A percentile compares a stretch with the other conserved stretches of the same genome.
These are phyloP conservation scores for Microcaecilia unicolor DNA, from an alignment of 2,797 vertebrate species.

Conservation along the genomic window DNA sequence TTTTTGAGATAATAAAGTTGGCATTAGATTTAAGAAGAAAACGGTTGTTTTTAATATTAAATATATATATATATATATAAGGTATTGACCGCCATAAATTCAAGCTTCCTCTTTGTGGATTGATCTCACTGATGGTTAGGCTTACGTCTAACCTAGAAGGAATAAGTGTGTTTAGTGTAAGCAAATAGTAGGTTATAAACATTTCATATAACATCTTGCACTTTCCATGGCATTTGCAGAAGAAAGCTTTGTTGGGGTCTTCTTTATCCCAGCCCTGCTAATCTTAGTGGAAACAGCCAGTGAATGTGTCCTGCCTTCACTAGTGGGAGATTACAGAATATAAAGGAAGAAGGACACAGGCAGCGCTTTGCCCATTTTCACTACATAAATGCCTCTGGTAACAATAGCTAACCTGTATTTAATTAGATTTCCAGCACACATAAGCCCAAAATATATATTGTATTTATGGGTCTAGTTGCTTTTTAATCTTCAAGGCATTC, in stretches of 20 bases:
- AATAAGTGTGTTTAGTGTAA: constrained; percentile 33
- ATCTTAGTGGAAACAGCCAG: constrained; percentile 8
- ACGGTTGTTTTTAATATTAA: too few species aligned
- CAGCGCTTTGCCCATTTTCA: constrained; percentile 1
- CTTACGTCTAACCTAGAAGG: constrained; percentile 40
- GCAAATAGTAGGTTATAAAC: constrained; percentile 30
- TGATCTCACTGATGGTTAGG: constrained; percentile 32
- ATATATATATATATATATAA: too few species aligned
- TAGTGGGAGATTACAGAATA: not conserved
- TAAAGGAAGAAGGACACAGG: not conserved
- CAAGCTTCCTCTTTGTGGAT: constrained; percentile 38
- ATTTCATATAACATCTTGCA: constrained; percentile 5
- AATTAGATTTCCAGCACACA: constrained; percentile 21
- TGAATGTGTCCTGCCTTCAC: not conserved
- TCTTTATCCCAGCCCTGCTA: constrained; percentile 3
- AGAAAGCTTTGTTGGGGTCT: constrained; percentile 5
- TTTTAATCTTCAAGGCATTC: not conserved
- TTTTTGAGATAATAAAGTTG: too few species aligned
- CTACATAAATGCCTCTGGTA: not conserved
- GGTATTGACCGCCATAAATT: constrained; percentile 31
- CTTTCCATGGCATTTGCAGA: constrained; percentile 11
- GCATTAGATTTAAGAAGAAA: too few species aligned
- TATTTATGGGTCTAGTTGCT: constrained; percentile 8
- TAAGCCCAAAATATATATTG: constrained; percentile 1
- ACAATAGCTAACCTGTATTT: constrained; percentile 5